Base-by-base conservation (phyloP, 2,113 vertebrate genomes). In the Lucifuga dentata region DNA sequence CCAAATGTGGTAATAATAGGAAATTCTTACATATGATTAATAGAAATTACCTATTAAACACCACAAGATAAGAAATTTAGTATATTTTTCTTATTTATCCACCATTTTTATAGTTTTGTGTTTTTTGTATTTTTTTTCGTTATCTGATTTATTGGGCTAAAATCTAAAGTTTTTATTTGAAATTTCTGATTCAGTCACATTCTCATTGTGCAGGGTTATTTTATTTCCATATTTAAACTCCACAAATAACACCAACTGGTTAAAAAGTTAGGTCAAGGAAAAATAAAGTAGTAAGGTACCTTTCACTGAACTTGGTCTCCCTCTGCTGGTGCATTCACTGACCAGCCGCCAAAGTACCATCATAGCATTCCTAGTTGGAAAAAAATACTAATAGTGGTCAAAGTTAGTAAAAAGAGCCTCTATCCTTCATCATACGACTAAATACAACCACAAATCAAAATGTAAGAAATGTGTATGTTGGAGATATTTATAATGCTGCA, bases 301-400 rank as follows among this genome's bases (percentile, higher is more conserved):
- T 26, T 64, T 51, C 45, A n/a, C 19, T 66, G 52, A 63, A 62
- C 84, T 46, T 70, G 71, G 74, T 76, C 86, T 86, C 89, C 90
- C 87, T 88, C 92, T 91, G 76, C 79, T 89, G 92, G 87, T 86
- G 64, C 40, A 43, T 81, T 80, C 52, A 68, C 39, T 59, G 67
- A 78, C 58, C 67, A 56, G 19, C 59, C 56, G 12, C 3, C n/a
- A 5, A n/a, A 38, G 21, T 26, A 17, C 8, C 11, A 23, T 4
- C 29, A 50, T 24, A 5, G 16, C n/a, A 65, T 8, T 13, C n/a
- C 26, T 3, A 0, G 9, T 41, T 53, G 7, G 41, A 44, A 55
- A 2, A 33, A 2, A 5, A 15, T 15, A 48, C 17, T 33, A 35
- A 57, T 17, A n/a, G 1, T 29, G 26, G 26, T 3, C 3, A 29